These are phyloP conservation scores for Drosophila kurseongensis DNA, from an alignment of 1,140 invertebrate genomes.

Conservation along the genomic window DNA sequence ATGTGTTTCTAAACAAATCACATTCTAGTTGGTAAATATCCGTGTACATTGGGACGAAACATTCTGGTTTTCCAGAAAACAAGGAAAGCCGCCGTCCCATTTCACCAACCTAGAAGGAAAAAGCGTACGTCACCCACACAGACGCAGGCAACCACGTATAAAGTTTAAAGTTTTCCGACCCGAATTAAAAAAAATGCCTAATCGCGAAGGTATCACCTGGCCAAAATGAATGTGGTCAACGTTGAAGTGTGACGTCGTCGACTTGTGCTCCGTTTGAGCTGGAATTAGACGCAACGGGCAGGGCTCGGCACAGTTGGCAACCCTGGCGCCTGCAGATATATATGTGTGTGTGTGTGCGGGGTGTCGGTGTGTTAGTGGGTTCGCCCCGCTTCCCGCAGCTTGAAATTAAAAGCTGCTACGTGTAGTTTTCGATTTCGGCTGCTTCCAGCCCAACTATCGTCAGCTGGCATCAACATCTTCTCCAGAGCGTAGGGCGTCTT, in stretches of 20 bases:
- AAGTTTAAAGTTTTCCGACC: constrained; percentile 42
- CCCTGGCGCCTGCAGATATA: constrained; percentile 48
- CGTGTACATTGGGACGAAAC: constrained; percentile 5
- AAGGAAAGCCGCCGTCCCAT: constrained; percentile 37
- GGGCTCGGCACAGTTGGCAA: constrained; percentile 38
- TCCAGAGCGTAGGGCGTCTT: background rate
- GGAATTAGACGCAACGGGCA: constrained; percentile 2
- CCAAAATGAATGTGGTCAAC: background rate
- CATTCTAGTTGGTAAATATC: background rate
- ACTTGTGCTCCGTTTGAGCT: background rate
- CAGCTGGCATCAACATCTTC: background rate
- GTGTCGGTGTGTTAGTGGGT: constrained; percentile 51
- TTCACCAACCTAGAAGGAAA: constrained; percentile 60
- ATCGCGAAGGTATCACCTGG: background rate
- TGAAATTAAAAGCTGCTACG: constrained; percentile 77
- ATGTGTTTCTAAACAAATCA: constrained; percentile 44
- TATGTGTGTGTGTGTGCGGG: constrained; percentile 53
- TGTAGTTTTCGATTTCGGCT: constrained; percentile 75
- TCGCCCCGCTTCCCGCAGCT: constrained; percentile 23
- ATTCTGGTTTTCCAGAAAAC: constrained; percentile 38
- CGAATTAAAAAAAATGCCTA: background rate
- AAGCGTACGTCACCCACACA: constrained; percentile 78
- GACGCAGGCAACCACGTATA: constrained; percentile 48
- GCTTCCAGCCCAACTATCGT: constrained; percentile 25
- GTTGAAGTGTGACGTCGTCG: background rate